A percentile compares a stretch with the other conserved stretches of the same genome.
Evolutionary conservation across 2,797 vertebrate genomes (phyloP).

Genomic region (Cirrhinus molitorella): DNA sequence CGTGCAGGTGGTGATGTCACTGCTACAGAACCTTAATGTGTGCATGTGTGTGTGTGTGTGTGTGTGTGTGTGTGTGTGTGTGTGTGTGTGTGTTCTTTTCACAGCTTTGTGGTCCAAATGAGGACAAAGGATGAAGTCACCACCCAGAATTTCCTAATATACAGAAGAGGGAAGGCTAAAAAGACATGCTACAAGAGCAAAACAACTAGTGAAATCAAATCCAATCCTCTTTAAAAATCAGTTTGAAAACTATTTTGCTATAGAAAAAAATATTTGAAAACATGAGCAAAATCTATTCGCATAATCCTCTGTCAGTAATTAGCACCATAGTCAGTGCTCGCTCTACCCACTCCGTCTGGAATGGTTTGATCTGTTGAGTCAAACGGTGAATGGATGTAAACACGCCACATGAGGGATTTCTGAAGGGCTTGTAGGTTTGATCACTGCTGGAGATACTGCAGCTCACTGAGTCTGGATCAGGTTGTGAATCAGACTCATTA

Average conservation of each 20-base stretch:
- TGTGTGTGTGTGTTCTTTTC: conserved; percentile 33
- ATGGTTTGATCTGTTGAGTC: conserved; percentile 18
- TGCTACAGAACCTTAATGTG: conserved; percentile 8
- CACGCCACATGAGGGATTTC: neutral
- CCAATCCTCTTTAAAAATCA: neutral
- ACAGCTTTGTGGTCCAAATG: conserved; percentile 64
- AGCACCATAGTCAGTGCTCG: neutral
- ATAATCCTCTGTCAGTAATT: neutral
- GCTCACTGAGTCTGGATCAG: neutral
- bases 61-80: conserved; percentile 44
- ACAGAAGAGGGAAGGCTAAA: conserved; percentile 25
- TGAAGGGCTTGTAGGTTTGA: neutral
- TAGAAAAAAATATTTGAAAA: neutral
- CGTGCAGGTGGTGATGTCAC: conserved; percentile 48
- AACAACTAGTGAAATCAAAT: neutral
- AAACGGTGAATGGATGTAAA: neutral
- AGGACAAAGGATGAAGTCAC: conserved; percentile 70
- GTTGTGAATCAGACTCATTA: neutral
- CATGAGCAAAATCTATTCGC: neutral
- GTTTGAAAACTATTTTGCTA: neutral
- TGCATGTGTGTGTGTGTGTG: conserved; percentile 42
- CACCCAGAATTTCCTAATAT: conserved; percentile 45
- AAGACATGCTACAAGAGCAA: neutral
- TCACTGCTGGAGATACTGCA: conserved; percentile 1
- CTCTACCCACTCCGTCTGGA: neutral